Evolutionary conservation across 2,888 invertebrate species (phyloP), one percentile per base, ranked within the genome.

Genomic region (Pedicia rivosa): DNA sequence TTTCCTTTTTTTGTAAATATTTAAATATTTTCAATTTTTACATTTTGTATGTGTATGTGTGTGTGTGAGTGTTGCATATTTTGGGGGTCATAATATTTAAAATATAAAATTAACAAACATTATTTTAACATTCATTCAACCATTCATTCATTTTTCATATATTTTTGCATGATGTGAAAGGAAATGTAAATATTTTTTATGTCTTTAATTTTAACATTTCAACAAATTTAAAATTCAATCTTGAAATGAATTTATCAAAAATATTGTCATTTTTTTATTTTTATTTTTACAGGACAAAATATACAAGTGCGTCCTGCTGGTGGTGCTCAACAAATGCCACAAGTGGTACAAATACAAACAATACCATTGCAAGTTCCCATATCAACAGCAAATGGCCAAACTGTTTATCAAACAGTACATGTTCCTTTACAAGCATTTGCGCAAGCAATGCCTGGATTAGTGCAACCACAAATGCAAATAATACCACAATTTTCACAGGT

Each of bases 321-420:
- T 8, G 41, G 40, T 17, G 32, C 20, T 20, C 32, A 32, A 12
- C 32, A 32, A 4, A 35, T 43, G 35, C 59, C 56, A 1, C 62
- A 62, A 40, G 46, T 62, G 13, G 52, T 62, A 7, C 62, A 62
- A 39, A 62, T 62, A 27, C 79, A 78, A 51, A 78, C 84, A 40
- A 84, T 90, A 36, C 87, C 88, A 0, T 84, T 92, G 4, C 92
- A 92, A 59, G 84, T 91, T 42, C 90, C 90, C 2, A 84, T 90
- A 44, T 75, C 78, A 34, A 75, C 81, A 37, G 68, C 76, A 24
- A 83, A 81, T 57, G 94, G 94, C 0, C 92, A 94, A 62, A 92
- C 94, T 0, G 79, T 94, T 40, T 84, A 90, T 59, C 94, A 95
- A 58, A 92, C 94, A 0, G 80, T 95, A 2, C 92, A 94, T 56